Conservation (phyloP, 1,140 invertebrate species). For the Neodiprion virginianus region DNA sequence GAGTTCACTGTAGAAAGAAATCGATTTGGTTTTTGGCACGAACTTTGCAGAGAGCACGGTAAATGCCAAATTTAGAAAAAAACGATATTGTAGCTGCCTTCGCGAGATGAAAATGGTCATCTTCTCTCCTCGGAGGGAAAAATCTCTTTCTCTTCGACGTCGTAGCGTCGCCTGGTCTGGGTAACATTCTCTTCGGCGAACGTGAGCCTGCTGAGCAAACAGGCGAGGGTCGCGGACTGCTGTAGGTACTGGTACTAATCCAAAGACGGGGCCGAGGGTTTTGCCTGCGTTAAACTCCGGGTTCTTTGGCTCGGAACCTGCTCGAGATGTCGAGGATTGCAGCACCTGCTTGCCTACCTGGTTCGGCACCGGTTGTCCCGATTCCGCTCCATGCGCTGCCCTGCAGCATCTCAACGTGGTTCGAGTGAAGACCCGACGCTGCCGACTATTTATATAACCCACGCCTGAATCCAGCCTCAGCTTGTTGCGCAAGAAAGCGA, state of each 20-base stretch:
- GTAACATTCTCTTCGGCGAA: not conserved
- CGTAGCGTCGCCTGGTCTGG: too few species aligned
- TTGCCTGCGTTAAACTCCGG: not conserved
- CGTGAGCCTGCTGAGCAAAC: not conserved
- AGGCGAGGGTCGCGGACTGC: not conserved
- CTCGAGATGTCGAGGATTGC: not conserved
- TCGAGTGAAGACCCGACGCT: too few species aligned
- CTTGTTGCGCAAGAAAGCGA: too few species aligned
- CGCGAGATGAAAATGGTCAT: too few species aligned
- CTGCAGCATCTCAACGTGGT: too few species aligned
- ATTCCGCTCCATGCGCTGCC: not conserved
- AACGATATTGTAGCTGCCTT: too few species aligned
- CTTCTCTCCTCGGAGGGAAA: too few species aligned
- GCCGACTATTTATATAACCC: not conserved
- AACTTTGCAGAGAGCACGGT: too few species aligned
- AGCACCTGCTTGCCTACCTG: conserved; percentile 3
- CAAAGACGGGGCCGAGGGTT: not conserved
- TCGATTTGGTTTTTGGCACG: too few species aligned
- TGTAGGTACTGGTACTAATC: not conserved
- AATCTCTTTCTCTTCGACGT: too few species aligned
- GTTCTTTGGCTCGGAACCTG: not conserved
- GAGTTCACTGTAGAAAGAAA: too few species aligned
- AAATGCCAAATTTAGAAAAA: too few species aligned
- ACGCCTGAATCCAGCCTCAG: not conserved
- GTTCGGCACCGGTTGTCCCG: not conserved